These are phyloP conservation scores for Drosophila aldrichi DNA, from an alignment of 2,888 invertebrate genomes.

Conservation along the genomic window DNA sequence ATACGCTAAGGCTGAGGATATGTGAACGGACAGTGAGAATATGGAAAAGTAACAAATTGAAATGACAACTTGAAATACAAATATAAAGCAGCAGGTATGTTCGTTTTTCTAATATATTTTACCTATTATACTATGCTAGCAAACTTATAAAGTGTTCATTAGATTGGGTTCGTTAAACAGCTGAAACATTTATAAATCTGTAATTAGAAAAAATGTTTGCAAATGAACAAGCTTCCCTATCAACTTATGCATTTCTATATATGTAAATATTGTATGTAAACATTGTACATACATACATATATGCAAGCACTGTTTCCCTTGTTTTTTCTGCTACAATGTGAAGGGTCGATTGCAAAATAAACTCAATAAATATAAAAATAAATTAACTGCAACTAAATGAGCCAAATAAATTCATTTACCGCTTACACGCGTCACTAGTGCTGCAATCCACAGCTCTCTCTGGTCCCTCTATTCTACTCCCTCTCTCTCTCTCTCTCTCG, in stretches of 20 bases:
- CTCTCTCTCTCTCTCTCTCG: not conserved
- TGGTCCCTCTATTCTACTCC: slow-evolving; percentile 1
- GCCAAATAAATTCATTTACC: slow-evolving; percentile 77
- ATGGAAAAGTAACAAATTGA: not conserved
- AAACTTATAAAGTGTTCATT: too few relatives aligned
- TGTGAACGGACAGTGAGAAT: not conserved
- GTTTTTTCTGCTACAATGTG: not conserved
- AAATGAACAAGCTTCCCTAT: not conserved
- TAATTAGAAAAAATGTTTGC: not conserved
- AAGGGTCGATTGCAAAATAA: slow-evolving; percentile 45
- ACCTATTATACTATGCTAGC: too few relatives aligned
- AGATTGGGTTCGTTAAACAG: not conserved
- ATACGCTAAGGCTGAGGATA: slow-evolving; percentile 9
- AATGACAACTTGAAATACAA: not conserved
- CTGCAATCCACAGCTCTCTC: slow-evolving; percentile 27
- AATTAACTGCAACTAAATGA: slow-evolving; percentile 74
- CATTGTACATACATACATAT: not conserved
- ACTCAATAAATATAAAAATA: slow-evolving; percentile 76
- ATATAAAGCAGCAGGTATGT: not conserved
- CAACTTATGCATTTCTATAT: too few relatives aligned
- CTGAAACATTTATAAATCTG: not conserved
- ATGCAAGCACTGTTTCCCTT: not conserved
- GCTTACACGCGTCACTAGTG: slow-evolving; percentile 62
- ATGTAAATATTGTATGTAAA: not conserved
- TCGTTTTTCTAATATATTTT: not conserved